Evolutionary conservation across 2,888 invertebrate genomes (phyloP), one percentile per base, ranked within the genome.

Genomic region (Heterodera filipjevi): DNA sequence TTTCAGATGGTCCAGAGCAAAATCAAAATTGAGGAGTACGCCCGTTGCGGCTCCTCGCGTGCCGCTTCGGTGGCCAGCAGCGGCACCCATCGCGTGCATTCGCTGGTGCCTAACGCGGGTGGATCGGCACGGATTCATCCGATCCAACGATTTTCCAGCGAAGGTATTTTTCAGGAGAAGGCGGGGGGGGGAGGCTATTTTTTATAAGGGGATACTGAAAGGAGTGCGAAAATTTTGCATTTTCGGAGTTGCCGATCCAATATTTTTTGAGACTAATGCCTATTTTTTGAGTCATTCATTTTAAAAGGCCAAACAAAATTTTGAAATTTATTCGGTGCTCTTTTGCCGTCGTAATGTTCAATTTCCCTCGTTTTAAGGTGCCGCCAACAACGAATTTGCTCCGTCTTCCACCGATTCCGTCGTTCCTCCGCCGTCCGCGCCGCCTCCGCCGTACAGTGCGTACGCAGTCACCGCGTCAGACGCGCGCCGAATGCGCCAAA

Each of bases 111-210:
- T 10, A 73, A 64, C 19, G 76, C 82, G 76, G 46, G 66, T 22
- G 53, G 64, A 3, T 8, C 75, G 30, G 66, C 66, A 64, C 66
- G 78, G 70, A 81, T 87, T 79, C 76, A 84, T 81, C 79, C 85
- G 0, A 83, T 87, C 44, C 87, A 87, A 70, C 64, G 86, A 79
- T 87, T 86, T 78, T 80, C 84, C 30, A 86, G 86, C 77, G 87
- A 87, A 85, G 87, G 86, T 78, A 33, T 32, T 73, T 77, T 72
- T 76, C 3, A 76, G 16, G n/a, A 22, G 32, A 8, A 0, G 22
- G 53, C 27, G 46, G 30, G 30, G 49, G 2, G 22, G 27, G n/a
- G 27, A n/a, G n/a, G n/a, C n/a, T n/a, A n/a, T n/a, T n/a, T n/a
- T n/a, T n/a, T n/a, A n/a, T n/a, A n/a, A n/a, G n/a, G n/a, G n/a